Evolutionary conservation across 2,888 invertebrate genomes (phyloP).

Genomic region (Galerucella calmariensis): DNA sequence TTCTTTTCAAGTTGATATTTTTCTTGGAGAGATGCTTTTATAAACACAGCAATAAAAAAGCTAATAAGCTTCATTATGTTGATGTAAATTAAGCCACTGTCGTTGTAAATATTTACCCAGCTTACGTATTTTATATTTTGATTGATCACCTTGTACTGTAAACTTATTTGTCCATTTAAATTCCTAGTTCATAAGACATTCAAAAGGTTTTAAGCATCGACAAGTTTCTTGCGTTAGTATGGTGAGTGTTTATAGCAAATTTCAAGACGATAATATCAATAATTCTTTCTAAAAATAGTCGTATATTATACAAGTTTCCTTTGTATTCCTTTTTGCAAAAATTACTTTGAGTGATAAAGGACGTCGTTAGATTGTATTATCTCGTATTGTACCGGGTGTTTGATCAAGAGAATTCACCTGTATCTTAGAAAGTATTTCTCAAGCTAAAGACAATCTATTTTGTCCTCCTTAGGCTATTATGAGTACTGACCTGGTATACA

Average conservation of each 20-base stretch:
- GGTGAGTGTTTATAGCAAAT: constrained; percentile 39
- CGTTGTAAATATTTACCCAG: background rate
- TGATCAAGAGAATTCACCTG: too few relatives aligned
- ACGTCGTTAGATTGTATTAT: constrained; percentile 30
- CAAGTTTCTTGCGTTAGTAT: constrained; percentile 19
- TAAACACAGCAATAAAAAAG: background rate
- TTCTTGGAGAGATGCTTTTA: constrained; percentile 1
- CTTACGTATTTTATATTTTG: background rate
- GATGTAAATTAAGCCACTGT: constrained; percentile 6
- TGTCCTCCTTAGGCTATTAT: too few relatives aligned
- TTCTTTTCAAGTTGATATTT: constrained; percentile 1
- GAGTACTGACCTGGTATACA: too few relatives aligned
- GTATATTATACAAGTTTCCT: constrained; percentile 33
- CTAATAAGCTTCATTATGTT: background rate
- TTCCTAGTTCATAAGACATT: background rate
- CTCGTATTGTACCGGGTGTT: too few relatives aligned
- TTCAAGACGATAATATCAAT: constrained; percentile 36
- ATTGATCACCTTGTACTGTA: background rate
- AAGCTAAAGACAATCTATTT: too few relatives aligned
- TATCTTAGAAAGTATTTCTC: too few relatives aligned
- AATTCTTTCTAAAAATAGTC: constrained; percentile 39
- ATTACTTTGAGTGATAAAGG: constrained; percentile 32
- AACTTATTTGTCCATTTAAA: background rate
- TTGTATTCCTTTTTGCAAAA: constrained; percentile 35
- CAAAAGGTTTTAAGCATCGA: constrained; percentile 8